A percentile compares a stretch with the other conserved stretches of the same genome.
These are phyloP conservation scores for Coluber constrictor DNA, from an alignment of 2,797 vertebrate genomes.

Conservation along the genomic window DNA sequence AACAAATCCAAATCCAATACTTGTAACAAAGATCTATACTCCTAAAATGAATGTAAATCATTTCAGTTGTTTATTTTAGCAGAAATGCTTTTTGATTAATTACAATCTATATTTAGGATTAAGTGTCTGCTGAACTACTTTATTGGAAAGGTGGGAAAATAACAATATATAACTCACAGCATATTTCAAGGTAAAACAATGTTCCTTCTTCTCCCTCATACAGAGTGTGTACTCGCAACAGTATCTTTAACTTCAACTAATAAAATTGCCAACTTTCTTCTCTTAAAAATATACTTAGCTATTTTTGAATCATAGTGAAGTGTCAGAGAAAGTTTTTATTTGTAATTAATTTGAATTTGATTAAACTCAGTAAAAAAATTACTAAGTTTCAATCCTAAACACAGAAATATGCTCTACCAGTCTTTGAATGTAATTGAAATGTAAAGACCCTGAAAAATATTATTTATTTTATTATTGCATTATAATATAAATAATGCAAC, in stretches of 20 bases:
- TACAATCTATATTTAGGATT: not conserved
- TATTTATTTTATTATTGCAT: too few species aligned
- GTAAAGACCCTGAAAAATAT: too few species aligned
- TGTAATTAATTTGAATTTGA: not conserved
- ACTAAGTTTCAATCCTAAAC: too few species aligned
- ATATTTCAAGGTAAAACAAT: not conserved
- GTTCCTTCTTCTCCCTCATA: not conserved
- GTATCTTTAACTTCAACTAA: slow-evolving; percentile 7
- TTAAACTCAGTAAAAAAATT: not conserved
- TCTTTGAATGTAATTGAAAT: not conserved
- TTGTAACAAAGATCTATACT: not conserved
- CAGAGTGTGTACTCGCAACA: not conserved
- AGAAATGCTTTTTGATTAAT: not conserved
- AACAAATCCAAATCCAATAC: not conserved
- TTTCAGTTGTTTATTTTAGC: not conserved
- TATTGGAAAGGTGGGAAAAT: not conserved
- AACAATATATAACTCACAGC: slow-evolving; percentile 15
- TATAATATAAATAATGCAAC: too few species aligned
- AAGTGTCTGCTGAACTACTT: not conserved
- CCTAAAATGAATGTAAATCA: not conserved
- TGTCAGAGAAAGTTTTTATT: not conserved
- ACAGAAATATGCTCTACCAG: not conserved
- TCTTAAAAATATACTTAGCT: slow-evolving; percentile 11
- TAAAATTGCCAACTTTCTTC: slow-evolving; percentile 19
- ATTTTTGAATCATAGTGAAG: slow-evolving; percentile 1